phyloP scores from a whole-genome alignment of 2,113 vertebrate species.

The Alligator sinensis region DNA sequence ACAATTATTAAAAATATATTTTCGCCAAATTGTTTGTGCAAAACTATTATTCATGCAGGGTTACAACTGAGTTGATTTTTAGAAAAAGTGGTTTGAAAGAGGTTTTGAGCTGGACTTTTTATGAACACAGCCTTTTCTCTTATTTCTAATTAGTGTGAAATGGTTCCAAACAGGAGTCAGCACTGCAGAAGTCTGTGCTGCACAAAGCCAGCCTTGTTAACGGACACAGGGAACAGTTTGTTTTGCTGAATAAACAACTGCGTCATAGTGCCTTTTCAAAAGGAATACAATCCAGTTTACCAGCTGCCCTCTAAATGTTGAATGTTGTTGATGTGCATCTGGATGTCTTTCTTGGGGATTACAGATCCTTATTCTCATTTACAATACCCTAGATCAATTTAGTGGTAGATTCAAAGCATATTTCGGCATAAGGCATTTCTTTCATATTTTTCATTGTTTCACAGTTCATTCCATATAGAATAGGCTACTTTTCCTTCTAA shows the following conservation, averaged over 20 bases:
- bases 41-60: conserved; percentile 66
- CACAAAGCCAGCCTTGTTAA: conserved; percentile 81
- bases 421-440: background rate
- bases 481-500: background rate
- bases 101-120: conserved; percentile 57
- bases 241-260: conserved; percentile 82
- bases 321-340: conserved; percentile 66
- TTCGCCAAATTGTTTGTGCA: conserved; percentile 61
- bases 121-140: conserved; percentile 77
- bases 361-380: conserved; percentile 47
- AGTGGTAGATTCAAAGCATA: background rate
- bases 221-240: conserved; percentile 77
- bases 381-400: background rate
- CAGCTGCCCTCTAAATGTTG: conserved; percentile 58
- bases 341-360: conserved; percentile 68
- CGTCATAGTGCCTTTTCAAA: conserved; percentile 72
- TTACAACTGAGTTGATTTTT: conserved; percentile 82
- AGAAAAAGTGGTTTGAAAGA: conserved; percentile 71
- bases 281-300: conserved; percentile 73
- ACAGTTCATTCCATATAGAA: background rate
- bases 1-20: conserved; percentile 81
- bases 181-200: conserved; percentile 57
- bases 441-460: background rate
- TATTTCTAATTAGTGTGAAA: conserved; percentile 84
- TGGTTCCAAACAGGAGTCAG: conserved; percentile 77